phyloP scores from a whole-genome alignment of 2,888 invertebrate genomes.

The Augiades crinisus region DNA sequence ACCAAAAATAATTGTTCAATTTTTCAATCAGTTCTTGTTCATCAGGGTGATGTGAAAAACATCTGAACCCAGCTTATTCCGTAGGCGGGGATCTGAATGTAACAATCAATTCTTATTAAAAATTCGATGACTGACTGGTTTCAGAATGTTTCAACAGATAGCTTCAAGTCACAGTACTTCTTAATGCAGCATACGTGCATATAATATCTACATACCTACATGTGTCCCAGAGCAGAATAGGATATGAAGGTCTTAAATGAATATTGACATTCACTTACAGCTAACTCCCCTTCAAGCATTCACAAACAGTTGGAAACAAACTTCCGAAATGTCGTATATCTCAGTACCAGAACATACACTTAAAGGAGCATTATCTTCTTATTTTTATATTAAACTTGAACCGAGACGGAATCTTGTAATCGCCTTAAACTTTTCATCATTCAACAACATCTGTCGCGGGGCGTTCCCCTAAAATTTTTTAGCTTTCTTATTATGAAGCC shows the following conservation, averaged over 20 bases:
- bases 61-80: no score
- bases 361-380: constrained; percentile 70
- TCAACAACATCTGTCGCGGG: constrained; percentile 64
- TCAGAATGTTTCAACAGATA: no score
- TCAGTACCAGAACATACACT: constrained; percentile 53
- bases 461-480: constrained; percentile 24
- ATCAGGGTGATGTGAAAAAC: no score
- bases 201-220: no score
- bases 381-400: constrained; percentile 74
- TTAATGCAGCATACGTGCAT: no score
- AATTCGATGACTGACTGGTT: no score
- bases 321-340: constrained; percentile 41
- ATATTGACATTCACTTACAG: constrained; percentile 39
- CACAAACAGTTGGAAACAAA: constrained; percentile 36
- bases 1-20: no score
- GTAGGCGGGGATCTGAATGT: no score
- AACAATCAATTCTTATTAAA: no score
- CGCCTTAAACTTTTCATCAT: constrained; percentile 74
- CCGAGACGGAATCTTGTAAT: constrained; percentile 62
- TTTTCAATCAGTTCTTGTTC: no score
- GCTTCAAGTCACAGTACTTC: no score
- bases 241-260: constrained; percentile 31
- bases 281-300: constrained; percentile 27
- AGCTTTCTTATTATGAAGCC: constrained; percentile 21
- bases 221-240: no score